Percentiles rank a stretch among this genome's conserved stretches.
Conservation (phyloP, 2,888 invertebrate genomes). For the Metallyticus violacea region DNA sequence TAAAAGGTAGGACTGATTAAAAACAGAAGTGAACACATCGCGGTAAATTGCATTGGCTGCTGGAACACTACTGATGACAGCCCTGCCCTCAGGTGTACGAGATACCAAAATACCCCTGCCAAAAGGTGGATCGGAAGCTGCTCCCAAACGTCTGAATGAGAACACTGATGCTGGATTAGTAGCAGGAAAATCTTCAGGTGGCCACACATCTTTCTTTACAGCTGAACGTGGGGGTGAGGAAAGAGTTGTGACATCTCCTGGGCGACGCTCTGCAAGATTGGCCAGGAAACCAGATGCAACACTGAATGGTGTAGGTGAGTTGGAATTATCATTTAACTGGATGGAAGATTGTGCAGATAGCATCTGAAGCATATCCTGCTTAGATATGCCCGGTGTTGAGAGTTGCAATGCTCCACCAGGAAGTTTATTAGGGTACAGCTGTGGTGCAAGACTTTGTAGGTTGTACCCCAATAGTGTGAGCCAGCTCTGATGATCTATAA, state of each 20-base stretch:
- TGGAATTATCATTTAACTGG: slow-evolving; percentile 17
- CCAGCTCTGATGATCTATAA: slow-evolving; percentile 83
- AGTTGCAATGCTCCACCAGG: slow-evolving; percentile 44
- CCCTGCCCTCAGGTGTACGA: slow-evolving; percentile 71
- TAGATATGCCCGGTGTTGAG: slow-evolving; percentile 34
- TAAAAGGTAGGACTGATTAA: slow-evolving; percentile 82
- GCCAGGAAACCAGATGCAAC: slow-evolving; percentile 83
- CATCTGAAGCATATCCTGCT: slow-evolving; percentile 28
- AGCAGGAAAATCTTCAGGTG: slow-evolving; percentile 59
- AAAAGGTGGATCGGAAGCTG: slow-evolving; percentile 84
- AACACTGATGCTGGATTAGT: slow-evolving; percentile 54
- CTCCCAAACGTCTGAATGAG: slow-evolving; percentile 49
- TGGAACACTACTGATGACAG: slow-evolving; percentile 77
- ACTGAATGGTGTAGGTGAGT: slow-evolving; percentile 48
- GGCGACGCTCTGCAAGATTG: slow-evolving; percentile 73
- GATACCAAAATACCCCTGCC: slow-evolving; percentile 80
- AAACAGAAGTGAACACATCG: slow-evolving; percentile 89
- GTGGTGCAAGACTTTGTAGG: slow-evolving; percentile 80
- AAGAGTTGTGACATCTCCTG: slow-evolving; percentile 55
- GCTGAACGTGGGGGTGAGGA: slow-evolving; percentile 72
- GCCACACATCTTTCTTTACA: slow-evolving; percentile 71
- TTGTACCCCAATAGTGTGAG: slow-evolving; percentile 81
- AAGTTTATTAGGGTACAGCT: slow-evolving; percentile 70
- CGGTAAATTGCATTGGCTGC: slow-evolving; percentile 87
- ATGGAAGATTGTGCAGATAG: slow-evolving; percentile 27